phyloP scores from a whole-genome alignment of 2,888 invertebrate species.

The Cylloceria caligata region DNA sequence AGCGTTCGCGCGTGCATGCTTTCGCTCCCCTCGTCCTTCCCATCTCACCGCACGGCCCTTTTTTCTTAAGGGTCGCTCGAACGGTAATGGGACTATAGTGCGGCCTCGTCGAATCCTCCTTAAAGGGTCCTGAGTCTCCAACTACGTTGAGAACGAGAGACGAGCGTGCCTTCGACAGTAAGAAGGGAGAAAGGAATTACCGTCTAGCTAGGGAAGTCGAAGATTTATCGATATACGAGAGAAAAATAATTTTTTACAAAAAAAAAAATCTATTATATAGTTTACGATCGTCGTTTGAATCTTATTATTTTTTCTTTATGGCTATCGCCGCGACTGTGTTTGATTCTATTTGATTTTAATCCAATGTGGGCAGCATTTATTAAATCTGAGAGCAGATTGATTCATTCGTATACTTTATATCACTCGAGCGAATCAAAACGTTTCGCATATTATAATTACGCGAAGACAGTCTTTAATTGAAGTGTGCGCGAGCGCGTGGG shows the following conservation, averaged over 20 bases:
- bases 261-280: constrained; percentile 26
- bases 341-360: neutral
- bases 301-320: neutral
- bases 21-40: constrained; percentile 22
- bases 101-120: constrained; percentile 62
- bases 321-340: too few species aligned
- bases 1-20: constrained; percentile 46
- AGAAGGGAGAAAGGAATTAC: constrained; percentile 41
- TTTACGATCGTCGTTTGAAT: neutral
- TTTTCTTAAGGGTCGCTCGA: constrained; percentile 64
- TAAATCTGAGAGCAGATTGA: constrained; percentile 17
- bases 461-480: constrained; percentile 55
- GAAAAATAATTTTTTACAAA: constrained; percentile 1
- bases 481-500: constrained; percentile 45
- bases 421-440: constrained; percentile 27
- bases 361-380: constrained; percentile 20
- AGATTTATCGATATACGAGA: constrained; percentile 15
- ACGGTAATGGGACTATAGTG: constrained; percentile 62
- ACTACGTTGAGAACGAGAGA: constrained; percentile 43
- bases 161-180: constrained; percentile 40
- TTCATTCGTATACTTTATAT: constrained; percentile 20
- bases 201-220: constrained; percentile 21
- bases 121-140: constrained; percentile 67
- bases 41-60: constrained; percentile 58
- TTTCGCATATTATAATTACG: constrained; percentile 48